Evolutionary conservation across 2,888 invertebrate genomes (phyloP), one percentile per base, ranked within the genome.

Genomic region (Platypus cylindrus): DNA sequence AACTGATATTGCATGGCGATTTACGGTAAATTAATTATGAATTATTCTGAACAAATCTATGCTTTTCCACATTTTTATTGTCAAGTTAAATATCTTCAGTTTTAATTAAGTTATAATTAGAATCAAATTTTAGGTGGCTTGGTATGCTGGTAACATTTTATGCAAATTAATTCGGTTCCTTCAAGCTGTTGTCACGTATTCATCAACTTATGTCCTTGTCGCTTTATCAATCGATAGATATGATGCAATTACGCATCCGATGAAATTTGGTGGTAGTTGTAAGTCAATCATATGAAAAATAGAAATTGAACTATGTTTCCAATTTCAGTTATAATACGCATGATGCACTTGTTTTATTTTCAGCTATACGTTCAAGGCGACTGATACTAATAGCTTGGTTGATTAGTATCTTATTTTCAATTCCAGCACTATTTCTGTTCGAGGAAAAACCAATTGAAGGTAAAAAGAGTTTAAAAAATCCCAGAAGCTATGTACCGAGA

Each of bases 201-300:
- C 85, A 3, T 89, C 89, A 1, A 89, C 89, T 0, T 90, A 90
- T 55, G 87, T 90, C 16, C 65, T 90, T 40, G 89, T 90, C 15
- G 89, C 89, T 3, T 68, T 90, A 43, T 87, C 86, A 53, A 85
- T 90, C 52, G 90, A 90, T 62, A 70, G 90, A 49, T 89, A 87
- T 55, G 87, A 90, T 54, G 89, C 89, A 43, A 89, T 90, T 51
- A 83, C 84, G n/a, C 80, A 85, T 59, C 90, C 89, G 1, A 86
- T 90, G 85, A 87, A 87, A 63, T 90, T 90, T 62, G 84, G 85
- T 32, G 83, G 85, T 53, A 86, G 87, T 56, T 86, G 89, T 89
- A 67, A 82, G 87, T 80, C 25, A 34, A 28, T n/a, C n/a, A n/a
- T n/a, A n/a, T n/a, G n/a, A n/a, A n/a, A n/a, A n/a, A n/a, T n/a